Evolutionary conservation across 2,797 vertebrate genomes (phyloP), one percentile per base, ranked within the genome.

Genomic region (Mareca strepera): DNA sequence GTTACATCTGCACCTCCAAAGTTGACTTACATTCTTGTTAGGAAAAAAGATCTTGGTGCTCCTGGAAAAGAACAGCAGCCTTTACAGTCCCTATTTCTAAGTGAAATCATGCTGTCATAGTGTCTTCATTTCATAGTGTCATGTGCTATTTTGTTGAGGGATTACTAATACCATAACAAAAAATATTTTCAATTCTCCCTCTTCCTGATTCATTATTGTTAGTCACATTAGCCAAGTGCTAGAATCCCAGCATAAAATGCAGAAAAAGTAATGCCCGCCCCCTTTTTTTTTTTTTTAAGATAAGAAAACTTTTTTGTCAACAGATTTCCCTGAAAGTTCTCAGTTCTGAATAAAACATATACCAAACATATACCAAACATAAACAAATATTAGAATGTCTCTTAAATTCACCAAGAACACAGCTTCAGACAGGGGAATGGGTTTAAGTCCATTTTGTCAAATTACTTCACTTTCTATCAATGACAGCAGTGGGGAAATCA

Each of bases 121-220:
- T 43, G 39, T 43, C 39, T 64, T 41, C 39, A 31, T 28, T 41
- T 63, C 62, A 43, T 43, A 83, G 74, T 74, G 11, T 33, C 26
- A 87, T 31, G 16, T 63, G 67, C 62, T 89, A 81, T 91, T 94
- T 94, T 95, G 68, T 84, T 92, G 62, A 31, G 53, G 55, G 46
- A 70, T 96, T 88, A 96, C 93, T 96, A 90, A 92, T 91, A 92
- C 44, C 70, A 60, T 82, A 88, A 83, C 73, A 52, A 94, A 72
- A 94, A 92, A 53, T 58, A 43, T 31, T 85, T 92, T 96, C n/a
- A 80, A 6, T 68, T 82, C 8, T 85, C 35, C 53, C 29, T 76
- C 50, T 92, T 93, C 64, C 35, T 63, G 33, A 58, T 88, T 93
- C 67, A 87, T 17, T 17, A 53, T 21, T 74, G 7, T 11, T 81